phyloP scores from a whole-genome alignment of 2,888 invertebrate species.

The Sicus ferrugineus region DNA sequence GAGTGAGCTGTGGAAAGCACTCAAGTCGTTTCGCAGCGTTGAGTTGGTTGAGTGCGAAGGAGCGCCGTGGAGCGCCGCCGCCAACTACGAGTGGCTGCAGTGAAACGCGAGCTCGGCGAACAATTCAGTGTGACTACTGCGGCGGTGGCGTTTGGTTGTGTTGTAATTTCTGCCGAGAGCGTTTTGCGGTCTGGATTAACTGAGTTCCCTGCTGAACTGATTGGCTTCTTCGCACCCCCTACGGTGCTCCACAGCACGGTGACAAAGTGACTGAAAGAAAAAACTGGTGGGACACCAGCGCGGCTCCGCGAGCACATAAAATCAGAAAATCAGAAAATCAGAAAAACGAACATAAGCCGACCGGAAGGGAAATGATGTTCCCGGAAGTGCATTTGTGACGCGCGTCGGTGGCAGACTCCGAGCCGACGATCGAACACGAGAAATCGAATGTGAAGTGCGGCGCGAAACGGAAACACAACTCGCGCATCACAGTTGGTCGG shows the following conservation, averaged over 20 bases:
- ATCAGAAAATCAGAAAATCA: not conserved
- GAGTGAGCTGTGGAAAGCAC: slow-evolving; percentile 47
- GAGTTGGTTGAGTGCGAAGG: slow-evolving; percentile 29
- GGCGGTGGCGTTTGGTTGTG: slow-evolving; percentile 62
- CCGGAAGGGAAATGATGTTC: slow-evolving; percentile 1
- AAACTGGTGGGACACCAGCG: too few species aligned
- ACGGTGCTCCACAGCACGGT: not conserved
- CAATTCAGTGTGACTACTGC: slow-evolving; percentile 60
- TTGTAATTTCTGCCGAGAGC: slow-evolving; percentile 19
- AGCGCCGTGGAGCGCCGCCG: slow-evolving; percentile 36
- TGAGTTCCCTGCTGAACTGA: not conserved
- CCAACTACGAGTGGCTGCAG: slow-evolving; percentile 44
- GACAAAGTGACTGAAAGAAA: not conserved
- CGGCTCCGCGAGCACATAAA: not conserved
- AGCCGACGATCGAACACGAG: too few species aligned
- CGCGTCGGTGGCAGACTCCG: not conserved
- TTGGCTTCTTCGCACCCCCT: not conserved
- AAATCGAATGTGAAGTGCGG: slow-evolving; percentile 27
- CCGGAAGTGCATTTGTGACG: not conserved
- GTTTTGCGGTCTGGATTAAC: not conserved
- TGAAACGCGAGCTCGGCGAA: slow-evolving; percentile 57
- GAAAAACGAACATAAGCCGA: not conserved
- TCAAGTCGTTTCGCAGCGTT: slow-evolving; percentile 46
- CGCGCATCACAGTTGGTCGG: slow-evolving; percentile 12
- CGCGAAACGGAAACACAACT: slow-evolving; percentile 33